Base-by-base conservation (phyloP, 2,888 invertebrate species). In the Leucoma salicis region DNA sequence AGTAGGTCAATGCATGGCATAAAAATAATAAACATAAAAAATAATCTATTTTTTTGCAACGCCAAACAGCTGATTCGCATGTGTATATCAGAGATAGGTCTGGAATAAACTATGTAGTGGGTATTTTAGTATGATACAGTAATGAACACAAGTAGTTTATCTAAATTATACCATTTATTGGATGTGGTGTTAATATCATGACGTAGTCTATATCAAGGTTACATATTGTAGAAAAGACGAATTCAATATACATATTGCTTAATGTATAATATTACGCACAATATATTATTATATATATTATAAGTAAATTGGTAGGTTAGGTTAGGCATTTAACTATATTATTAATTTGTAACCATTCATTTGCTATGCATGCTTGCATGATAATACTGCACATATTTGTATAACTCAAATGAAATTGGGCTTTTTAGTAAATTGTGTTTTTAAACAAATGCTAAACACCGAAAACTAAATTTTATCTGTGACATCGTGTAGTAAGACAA, bases 81-180 rank as follows among this genome's bases (percentile, higher is more conserved):
- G n/a, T n/a, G 3, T 33, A 27, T 46, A 31, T 49, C 42, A 39
- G 46, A 53, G 15, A 39, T 45, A 35, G 47, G 33, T 12, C n/a
- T 24, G 24, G 31, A 31, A n/a, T 41, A 16, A 16, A 21, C 27
- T 35, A 21, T 28, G 35, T 46, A 44, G 35, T 33, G 60, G 57
- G 49, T 46, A 49, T 41, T 46, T n/a, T n/a, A n/a, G n/a, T n/a
- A n/a, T n/a, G n/a, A n/a, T n/a, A n/a, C n/a, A n/a, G n/a, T n/a
- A n/a, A n/a, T n/a, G n/a, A n/a, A n/a, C n/a, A n/a, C n/a, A n/a
- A n/a, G n/a, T n/a, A n/a, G n/a, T n/a, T n/a, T n/a, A n/a, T n/a
- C n/a, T n/a, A n/a, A n/a, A n/a, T n/a, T n/a, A 21, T 8, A 21
- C 21, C 8, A 21, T 21, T 21, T 21, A 21, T 8, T 21, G 21